Evolutionary conservation across 37 sponge, comb jelly and placozoan genomes (phyloP).

Genomic region (Dysidea cf. avara): DNA sequence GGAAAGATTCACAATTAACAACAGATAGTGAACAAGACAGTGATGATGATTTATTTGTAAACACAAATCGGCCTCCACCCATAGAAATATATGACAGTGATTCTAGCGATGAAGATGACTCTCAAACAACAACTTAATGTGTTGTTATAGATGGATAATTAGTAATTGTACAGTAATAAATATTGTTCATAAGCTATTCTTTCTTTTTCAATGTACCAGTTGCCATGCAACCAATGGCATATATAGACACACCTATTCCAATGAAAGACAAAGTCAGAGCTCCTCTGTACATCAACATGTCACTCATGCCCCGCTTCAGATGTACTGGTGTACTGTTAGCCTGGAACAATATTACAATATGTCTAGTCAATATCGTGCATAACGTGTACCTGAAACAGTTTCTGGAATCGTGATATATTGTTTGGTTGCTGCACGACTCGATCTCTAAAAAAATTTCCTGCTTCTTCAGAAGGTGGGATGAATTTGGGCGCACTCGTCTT

Average conservation of each 20-base stretch:
- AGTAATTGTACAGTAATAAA: too few relatives aligned
- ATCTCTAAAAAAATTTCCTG: constrained; percentile 4
- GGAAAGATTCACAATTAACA: neutral
- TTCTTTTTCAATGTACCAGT: constrained; percentile 46
- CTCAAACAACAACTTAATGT: too few relatives aligned
- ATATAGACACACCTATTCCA: constrained; percentile 33
- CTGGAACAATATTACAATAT: neutral
- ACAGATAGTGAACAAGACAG: constrained; percentile 21
- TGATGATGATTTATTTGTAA: constrained; percentile 72
- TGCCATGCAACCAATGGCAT: constrained; percentile 46
- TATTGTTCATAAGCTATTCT: neutral
- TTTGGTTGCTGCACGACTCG: constrained; percentile 8
- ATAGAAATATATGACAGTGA: neutral
- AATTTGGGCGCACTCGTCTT: neutral
- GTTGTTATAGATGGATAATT: too few relatives aligned
- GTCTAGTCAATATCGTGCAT: neutral
- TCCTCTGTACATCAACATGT: constrained; percentile 37
- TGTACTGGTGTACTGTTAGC: constrained; percentile 22
- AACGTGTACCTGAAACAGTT: constrained; percentile 26
- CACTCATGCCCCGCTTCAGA: constrained; percentile 31
- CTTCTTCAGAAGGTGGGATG: constrained; percentile 36
- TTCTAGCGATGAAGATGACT: too few relatives aligned
- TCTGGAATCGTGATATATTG: constrained; percentile 13
- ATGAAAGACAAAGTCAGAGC: constrained; percentile 29
- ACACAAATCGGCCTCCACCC: constrained; percentile 53